Base-by-base conservation (phyloP, 2,888 invertebrate species). In the Drosophila conformis region DNA sequence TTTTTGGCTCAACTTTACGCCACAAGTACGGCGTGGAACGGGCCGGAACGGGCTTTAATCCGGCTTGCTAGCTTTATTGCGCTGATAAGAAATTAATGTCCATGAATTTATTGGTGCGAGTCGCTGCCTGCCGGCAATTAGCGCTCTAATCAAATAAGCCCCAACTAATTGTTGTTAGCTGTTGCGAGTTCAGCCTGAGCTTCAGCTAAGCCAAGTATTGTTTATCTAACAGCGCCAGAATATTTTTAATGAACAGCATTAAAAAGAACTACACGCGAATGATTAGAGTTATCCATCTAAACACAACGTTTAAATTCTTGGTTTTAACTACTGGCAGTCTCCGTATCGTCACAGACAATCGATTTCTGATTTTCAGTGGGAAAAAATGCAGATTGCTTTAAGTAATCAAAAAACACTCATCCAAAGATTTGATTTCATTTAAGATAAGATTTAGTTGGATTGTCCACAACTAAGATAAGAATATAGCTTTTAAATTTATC, bases 1-100 rank as follows among this genome's bases (percentile, higher is more conserved):
- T 80, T 57, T 40, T 78, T 52, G 51, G 33, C 51, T 54, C n/a
- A 78, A 80, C 72, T 78, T 78, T 72, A 38, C 51, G 60, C 61
- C 61, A 69, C n/a, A 21, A 57, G 53, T 25, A 48, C 58, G 31
- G 35, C 21, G 15, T 25, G 46, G 25, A 35, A 51, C 35, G 65
- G 27, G n/a, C 38, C 27, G 27, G n/a, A 38, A 56, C 56, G 56
- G 56, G 52, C 87, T 87, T 85, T 89, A 87, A 87, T 87, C 86
- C 86, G 68, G 63, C 75, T 70, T 69, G 81, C 80, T 61, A 78
- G 81, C 79, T 75, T 83, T 79, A 81, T 67, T 48, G 75, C 69
- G 60, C 86, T 90, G 87, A 87, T 87, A 87, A 87, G 87, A 76
- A 80, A 86, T 72, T 86, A 89, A 87, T 86, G 76, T 83, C 69